Percentiles rank a stretch among this genome's conserved stretches.
Conservation (phyloP, 2,888 invertebrate species). For the Taphrorychus bicolor region DNA sequence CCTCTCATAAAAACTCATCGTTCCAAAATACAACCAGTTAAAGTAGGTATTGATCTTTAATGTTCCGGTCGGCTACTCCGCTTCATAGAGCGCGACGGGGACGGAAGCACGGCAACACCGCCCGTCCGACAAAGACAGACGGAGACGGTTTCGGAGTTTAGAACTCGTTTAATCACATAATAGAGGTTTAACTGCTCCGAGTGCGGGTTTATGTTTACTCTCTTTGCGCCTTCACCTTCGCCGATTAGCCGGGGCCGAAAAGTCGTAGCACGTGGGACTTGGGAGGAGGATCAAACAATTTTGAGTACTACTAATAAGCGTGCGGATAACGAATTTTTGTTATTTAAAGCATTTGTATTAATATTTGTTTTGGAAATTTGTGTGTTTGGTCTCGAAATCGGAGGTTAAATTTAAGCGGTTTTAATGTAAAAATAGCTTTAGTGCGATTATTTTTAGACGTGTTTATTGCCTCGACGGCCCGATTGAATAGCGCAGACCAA, state of each 20-base stretch:
- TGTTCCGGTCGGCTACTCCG: conserved; percentile 35
- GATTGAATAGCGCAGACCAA: neutral
- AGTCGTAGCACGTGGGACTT: neutral
- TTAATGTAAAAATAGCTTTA: conserved; percentile 2
- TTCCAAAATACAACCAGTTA: conserved; percentile 24
- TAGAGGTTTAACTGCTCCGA: conserved; percentile 34
- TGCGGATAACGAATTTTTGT: neutral
- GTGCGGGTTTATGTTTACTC: conserved; percentile 31
- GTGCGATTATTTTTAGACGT: neutral
- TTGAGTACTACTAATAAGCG: neutral
- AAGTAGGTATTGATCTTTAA: conserved; percentile 37
- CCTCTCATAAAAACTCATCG: neutral
- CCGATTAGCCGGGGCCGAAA: neutral
- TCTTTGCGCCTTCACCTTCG: conserved; percentile 25
- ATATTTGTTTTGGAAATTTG: conserved; percentile 8
- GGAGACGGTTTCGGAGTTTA: conserved; percentile 22
- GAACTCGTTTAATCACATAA: conserved; percentile 38
- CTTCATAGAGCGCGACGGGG: conserved; percentile 19
- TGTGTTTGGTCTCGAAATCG: neutral
- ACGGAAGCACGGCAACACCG: neutral
- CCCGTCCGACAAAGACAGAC: conserved; percentile 13
- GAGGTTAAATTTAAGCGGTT: neutral
- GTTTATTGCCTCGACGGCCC: neutral
- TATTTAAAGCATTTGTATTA: neutral
- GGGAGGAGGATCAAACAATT: neutral